phyloP scores from a whole-genome alignment of 1,140 invertebrate species.

The Drosophila biarmipes region DNA sequence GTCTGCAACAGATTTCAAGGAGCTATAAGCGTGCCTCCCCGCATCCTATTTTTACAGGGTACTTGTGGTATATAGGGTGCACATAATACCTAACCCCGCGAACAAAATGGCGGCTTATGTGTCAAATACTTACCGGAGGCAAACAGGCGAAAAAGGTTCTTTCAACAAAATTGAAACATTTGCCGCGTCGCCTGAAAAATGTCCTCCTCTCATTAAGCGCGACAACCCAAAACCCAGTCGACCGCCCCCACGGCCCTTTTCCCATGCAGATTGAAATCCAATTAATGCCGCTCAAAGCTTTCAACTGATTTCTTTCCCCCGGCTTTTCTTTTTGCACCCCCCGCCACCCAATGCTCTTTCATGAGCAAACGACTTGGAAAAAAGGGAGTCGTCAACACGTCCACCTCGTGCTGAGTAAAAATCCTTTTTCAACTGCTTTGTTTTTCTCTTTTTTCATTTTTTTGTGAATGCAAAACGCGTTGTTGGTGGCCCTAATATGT shows the following conservation, averaged over 20 bases:
- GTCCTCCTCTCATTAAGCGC: slow-evolving; percentile 71
- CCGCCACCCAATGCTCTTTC: slow-evolving; percentile 19
- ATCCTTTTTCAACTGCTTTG: slow-evolving; percentile 9
- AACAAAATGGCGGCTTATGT: slow-evolving; percentile 65
- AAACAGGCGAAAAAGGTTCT: slow-evolving; percentile 19
- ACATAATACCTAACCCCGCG: not conserved
- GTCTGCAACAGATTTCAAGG: not conserved
- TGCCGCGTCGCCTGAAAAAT: slow-evolving; percentile 66
- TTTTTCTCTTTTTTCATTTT: slow-evolving; percentile 2
- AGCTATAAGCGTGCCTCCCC: not conserved
- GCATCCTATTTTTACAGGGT: not conserved
- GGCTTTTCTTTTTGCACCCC: slow-evolving; percentile 4
- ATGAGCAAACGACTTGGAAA: slow-evolving; percentile 72
- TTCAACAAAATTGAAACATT: slow-evolving; percentile 73
- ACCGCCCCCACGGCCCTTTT: slow-evolving; percentile 7
- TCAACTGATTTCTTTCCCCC: slow-evolving; percentile 66
- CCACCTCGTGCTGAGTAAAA: slow-evolving; percentile 39
- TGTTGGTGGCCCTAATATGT: slow-evolving; percentile 68
- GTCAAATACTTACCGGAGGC: slow-evolving; percentile 35
- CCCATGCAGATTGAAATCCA: slow-evolving; percentile 70
- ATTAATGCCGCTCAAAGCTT: slow-evolving; percentile 76
- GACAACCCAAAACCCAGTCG: slow-evolving; percentile 49
- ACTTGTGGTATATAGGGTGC: not conserved
- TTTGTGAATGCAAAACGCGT: slow-evolving; percentile 73
- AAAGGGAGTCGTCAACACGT: slow-evolving; percentile 43